Conservation (phyloP, 2,888 invertebrate genomes). For the Thelaira solivaga region DNA sequence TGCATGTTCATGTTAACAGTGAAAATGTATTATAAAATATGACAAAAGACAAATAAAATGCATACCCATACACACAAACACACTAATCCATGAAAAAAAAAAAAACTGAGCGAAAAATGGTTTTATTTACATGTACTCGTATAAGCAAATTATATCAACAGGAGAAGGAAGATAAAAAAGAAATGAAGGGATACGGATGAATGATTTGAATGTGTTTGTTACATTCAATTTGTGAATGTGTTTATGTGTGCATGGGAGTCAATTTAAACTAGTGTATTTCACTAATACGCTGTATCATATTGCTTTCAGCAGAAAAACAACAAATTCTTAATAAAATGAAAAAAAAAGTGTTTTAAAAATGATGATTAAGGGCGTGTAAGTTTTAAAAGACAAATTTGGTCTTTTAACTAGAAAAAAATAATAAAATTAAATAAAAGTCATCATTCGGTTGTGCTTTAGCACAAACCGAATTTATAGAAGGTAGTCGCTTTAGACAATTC, state of each 20-base stretch:
- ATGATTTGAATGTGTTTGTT: neutral
- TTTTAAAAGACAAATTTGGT: no score
- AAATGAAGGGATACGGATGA: neutral
- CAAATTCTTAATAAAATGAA: no score
- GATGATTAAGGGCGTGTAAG: no score
- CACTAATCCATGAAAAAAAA: neutral
- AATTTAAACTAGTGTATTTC: neutral
- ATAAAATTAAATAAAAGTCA: no score
- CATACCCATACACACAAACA: neutral
- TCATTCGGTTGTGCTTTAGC: no score
- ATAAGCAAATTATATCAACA: neutral
- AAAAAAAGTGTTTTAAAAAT: no score
- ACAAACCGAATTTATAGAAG: no score
- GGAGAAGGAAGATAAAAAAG: neutral
- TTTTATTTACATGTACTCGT: neutral
- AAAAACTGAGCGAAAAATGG: no score
- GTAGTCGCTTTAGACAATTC: no score
- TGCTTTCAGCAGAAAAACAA: no score
- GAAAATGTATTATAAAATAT: slow-evolving; percentile 48
- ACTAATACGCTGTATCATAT: slow-evolving; percentile 47
- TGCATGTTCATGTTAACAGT: slow-evolving; percentile 55
- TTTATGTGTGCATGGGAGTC: neutral
- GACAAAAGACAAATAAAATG: slow-evolving; percentile 37
- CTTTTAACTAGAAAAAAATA: no score
- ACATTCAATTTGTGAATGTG: neutral